Evolutionary conservation across 1,140 invertebrate genomes (phyloP).

Genomic region (Sesamia nonagrioides): DNA sequence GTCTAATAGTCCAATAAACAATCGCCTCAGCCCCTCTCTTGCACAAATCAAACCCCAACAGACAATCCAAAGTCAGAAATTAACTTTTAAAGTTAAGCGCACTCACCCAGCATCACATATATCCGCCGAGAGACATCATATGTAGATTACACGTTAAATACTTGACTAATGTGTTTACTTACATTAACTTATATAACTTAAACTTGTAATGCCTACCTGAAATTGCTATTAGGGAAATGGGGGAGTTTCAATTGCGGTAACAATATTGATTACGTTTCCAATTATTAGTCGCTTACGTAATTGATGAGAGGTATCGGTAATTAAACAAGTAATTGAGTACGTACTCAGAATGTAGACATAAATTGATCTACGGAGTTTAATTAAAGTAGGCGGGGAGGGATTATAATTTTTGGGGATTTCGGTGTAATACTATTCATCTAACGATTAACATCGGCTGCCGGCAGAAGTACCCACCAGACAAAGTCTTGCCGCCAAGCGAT

Average conservation of each 20-base stretch:
- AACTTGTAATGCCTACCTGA: not conserved
- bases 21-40: not conserved
- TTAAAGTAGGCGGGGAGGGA: not conserved
- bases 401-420: too few species aligned
- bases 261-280: conserved; percentile 4
- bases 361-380: not conserved
- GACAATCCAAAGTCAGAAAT: conserved; percentile 7
- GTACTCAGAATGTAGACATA: not conserved
- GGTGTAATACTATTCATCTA: too few species aligned
- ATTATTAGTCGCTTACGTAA: conserved; percentile 15
- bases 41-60: conserved; percentile 4
- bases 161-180: conserved; percentile 12
- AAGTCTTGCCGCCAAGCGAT: too few species aligned
- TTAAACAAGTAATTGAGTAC: not conserved
- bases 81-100: conserved; percentile 24
- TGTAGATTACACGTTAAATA: not conserved
- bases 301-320: conserved; percentile 1
- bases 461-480: too few species aligned
- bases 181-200: conserved; percentile 32
- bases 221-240: conserved; percentile 17
- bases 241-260: conserved; percentile 11
- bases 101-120: not conserved
- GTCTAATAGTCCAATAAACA: not conserved
- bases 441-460: too few species aligned
- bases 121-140: not conserved